Conservation (phyloP, 2,113 vertebrate genomes). For the Rhea pennata region DNA sequence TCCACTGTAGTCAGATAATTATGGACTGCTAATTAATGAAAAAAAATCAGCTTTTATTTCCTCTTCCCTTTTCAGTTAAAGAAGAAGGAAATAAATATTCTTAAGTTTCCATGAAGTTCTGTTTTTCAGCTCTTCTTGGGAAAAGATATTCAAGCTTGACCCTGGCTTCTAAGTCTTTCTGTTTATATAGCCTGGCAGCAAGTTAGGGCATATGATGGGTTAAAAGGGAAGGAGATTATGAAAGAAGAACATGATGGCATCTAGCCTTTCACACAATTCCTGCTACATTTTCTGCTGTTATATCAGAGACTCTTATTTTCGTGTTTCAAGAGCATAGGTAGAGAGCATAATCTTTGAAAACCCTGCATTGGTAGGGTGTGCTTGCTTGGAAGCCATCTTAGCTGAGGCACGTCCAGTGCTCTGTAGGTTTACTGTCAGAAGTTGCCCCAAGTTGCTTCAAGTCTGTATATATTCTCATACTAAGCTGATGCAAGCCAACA, state of each 20-base stretch:
- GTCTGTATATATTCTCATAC: neutral
- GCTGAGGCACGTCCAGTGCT: neutral
- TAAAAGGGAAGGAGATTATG: neutral
- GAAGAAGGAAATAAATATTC: neutral
- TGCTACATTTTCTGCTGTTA: neutral
- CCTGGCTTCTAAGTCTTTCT: neutral
- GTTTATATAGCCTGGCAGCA: neutral
- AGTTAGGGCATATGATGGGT: neutral
- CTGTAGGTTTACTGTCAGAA: neutral
- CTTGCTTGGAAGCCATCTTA: neutral
- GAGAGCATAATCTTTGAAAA: neutral
- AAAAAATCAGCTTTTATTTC: conserved; percentile 3
- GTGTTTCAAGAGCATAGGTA: neutral
- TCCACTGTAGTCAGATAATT: neutral
- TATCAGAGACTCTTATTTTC: neutral
- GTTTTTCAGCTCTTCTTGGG: neutral
- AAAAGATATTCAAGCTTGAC: neutral
- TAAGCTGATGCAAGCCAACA: neutral
- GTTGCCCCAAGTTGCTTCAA: neutral
- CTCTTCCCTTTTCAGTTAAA: neutral
- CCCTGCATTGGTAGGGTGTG: too few species aligned
- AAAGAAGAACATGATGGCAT: neutral
- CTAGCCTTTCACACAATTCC: neutral
- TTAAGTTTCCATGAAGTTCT: neutral
- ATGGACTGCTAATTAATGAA: neutral